phyloP scores from a whole-genome alignment of 2,113 vertebrate species.

The Alosa alosa region DNA sequence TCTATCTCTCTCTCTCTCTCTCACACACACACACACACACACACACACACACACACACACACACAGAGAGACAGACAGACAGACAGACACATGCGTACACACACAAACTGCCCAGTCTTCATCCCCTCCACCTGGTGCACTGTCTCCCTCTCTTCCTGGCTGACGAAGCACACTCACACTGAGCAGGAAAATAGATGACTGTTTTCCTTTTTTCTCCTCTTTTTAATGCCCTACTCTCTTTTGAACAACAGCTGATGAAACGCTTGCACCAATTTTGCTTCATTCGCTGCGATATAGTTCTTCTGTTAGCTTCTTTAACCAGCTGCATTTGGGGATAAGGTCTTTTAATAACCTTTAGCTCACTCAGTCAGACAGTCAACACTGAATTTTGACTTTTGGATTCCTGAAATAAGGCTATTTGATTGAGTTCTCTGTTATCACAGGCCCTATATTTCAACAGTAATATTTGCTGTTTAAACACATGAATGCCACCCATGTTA shows the following conservation, averaged over 20 bases:
- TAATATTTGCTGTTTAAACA: not conserved
- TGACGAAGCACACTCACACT: constrained; percentile 22
- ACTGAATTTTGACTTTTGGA: not conserved
- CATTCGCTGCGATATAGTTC: constrained; percentile 51
- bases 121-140: constrained; percentile 8
- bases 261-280: constrained; percentile 65
- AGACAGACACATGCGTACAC: not conserved
- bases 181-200: constrained; percentile 21
- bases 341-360: not conserved
- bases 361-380: not conserved
- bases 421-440: not conserved
- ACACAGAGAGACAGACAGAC: constrained; percentile 37
- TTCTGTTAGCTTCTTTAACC: constrained; percentile 49
- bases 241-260: constrained; percentile 60
- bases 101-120: not conserved
- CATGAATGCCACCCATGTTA: not conserved
- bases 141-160: constrained; percentile 20
- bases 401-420: not conserved
- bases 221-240: constrained; percentile 39
- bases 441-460: not conserved
- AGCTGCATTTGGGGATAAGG: constrained; percentile 46
- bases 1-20: too few relatives aligned
- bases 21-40: not conserved
- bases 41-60: not conserved
- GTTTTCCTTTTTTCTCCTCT: constrained; percentile 22